phyloP scores from a whole-genome alignment of 2,888 invertebrate genomes.

The Selenia dentaria region DNA sequence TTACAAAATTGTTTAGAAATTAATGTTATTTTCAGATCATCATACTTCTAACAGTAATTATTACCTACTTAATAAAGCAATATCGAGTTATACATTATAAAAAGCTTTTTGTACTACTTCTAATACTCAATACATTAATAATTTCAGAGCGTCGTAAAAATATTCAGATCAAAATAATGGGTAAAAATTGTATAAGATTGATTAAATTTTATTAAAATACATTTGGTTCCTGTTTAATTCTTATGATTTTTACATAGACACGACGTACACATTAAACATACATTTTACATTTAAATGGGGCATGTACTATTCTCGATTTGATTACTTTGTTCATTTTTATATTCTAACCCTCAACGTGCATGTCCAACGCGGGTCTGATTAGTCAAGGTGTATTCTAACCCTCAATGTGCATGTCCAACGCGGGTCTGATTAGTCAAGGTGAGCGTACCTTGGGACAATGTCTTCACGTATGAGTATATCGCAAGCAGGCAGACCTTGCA shows the following conservation, averaged over 20 bases:
- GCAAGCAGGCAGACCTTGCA: slow-evolving; percentile 88
- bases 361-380: no score
- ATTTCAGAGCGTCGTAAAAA: slow-evolving; percentile 5
- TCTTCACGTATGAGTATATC: slow-evolving; percentile 91
- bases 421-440: slow-evolving; percentile 88
- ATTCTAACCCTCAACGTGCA: background rate
- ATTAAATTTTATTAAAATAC: no score
- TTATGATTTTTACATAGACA: slow-evolving; percentile 34
- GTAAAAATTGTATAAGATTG: no score
- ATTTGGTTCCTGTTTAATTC: background rate
- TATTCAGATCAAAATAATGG: no score
- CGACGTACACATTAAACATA: slow-evolving; percentile 38
- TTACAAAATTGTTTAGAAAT: slow-evolving; percentile 27
- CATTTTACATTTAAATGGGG: slow-evolving; percentile 37
- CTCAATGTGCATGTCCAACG: background rate
- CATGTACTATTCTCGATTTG: slow-evolving; percentile 9
- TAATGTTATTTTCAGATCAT: background rate
- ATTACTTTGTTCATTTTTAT: background rate
- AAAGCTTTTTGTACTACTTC: slow-evolving; percentile 15
- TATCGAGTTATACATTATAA: slow-evolving; percentile 1
- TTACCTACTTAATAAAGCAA: slow-evolving; percentile 8
- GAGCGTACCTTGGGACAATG: slow-evolving; percentile 90
- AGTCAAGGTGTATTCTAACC: background rate
- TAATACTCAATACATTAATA: slow-evolving; percentile 7
- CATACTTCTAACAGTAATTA: slow-evolving; percentile 12